These are phyloP conservation scores for Nowickia ferox DNA, from an alignment of 2,888 invertebrate species.

Conservation along the genomic window DNA sequence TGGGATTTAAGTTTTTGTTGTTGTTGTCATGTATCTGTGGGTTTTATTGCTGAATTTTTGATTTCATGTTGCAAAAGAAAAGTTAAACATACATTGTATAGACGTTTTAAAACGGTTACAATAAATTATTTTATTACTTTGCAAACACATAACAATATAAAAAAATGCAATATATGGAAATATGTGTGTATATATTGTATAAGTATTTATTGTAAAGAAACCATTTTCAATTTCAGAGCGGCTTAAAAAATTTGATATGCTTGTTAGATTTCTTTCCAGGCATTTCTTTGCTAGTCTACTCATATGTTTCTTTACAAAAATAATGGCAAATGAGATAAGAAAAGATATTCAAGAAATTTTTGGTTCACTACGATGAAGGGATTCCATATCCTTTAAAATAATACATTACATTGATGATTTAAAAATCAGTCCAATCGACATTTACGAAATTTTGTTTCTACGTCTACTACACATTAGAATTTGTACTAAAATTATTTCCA, in stretches of 20 bases:
- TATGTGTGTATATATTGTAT: background rate
- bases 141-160: background rate
- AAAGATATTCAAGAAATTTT: background rate
- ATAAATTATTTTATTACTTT: slow-evolving; percentile 14
- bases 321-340: background rate
- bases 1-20: slow-evolving; percentile 45
- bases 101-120: background rate
- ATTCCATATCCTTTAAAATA: background rate
- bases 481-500: no score
- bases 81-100: slow-evolving; percentile 8
- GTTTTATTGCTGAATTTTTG: slow-evolving; percentile 67
- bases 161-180: background rate
- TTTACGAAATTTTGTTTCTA: no score
- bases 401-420: background rate
- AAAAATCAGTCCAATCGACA: no score
- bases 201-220: slow-evolving; percentile 61
- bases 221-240: slow-evolving; percentile 54
- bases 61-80: slow-evolving; percentile 34
- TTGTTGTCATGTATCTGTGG: slow-evolving; percentile 64
- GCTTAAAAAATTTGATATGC: slow-evolving; percentile 65
- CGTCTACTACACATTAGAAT: no score
- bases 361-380: background rate
- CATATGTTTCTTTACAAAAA: slow-evolving; percentile 60
- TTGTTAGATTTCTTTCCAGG: slow-evolving; percentile 42
- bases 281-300: slow-evolving; percentile 48